Base-by-base conservation (phyloP, 2,797 vertebrate species). In the Danionella dracula region DNA sequence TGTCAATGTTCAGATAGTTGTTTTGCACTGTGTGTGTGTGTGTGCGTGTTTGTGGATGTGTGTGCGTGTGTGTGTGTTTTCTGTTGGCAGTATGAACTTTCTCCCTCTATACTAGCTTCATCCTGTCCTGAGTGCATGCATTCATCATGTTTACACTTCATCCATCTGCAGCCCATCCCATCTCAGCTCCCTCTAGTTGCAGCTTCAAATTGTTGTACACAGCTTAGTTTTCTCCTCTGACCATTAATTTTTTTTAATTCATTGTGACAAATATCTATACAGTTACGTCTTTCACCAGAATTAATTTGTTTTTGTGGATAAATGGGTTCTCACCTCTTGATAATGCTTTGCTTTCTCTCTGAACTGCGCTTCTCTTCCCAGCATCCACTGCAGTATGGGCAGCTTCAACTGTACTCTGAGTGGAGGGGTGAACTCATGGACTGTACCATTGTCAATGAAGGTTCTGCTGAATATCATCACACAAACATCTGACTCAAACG, bases 381-480 rank as follows among this genome's bases (percentile, higher is more conserved):
- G 88, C 83, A 91, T 87, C 84, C 90, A 86, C 85, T 89, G 90
- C 90, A 88, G 86, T 75, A 86, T 78, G 88, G 88, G 80, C 83
- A 89, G 84, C 83, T 89, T 89, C 88, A 90, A 88, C 79, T 87
- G 64, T 72, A 83, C 83, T 84, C 71, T 81, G 71, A 77, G 66
- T 82, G 83, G 76, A 87, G 90, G 90, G 90, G 89, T 90, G 90
- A 78, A 48, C 81, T 80, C 40, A 82, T 83, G 72, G 70, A 76
- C 66, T 62, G 71, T 78, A 83, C 53, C 77, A 71, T 78, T 80
- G 78, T 1, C 13, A 21, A 77, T 73, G 11, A 84, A 31, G 48
- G n/a, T 46, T 59, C 75, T 61, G 1, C 7, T 74, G 76, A 41
- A 38, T 55, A 73, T 19, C 71, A 20, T 48, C 0, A 1, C 3